These are phyloP conservation scores for Ailurus styani DNA, from an alignment of 2,113 vertebrate species.

Conservation along the genomic window DNA sequence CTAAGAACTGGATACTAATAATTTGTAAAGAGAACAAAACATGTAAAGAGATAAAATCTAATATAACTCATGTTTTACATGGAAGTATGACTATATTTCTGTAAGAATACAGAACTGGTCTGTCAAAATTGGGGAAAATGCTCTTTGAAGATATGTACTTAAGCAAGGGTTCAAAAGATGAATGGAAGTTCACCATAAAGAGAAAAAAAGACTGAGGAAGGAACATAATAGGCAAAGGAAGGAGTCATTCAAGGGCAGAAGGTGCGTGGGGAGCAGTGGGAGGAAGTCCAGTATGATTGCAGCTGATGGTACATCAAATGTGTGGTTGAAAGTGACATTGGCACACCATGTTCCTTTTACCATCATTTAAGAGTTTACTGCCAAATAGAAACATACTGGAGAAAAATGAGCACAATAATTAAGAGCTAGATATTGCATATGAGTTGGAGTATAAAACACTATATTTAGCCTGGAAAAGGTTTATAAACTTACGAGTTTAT, in stretches of 20 bases:
- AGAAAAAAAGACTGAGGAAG: neutral
- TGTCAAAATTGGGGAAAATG: neutral
- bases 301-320: neutral
- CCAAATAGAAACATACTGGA: neutral
- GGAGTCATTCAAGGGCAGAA: neutral
- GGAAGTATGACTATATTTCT: neutral
- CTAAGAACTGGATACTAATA: neutral
- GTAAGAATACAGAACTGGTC: neutral
- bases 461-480: neutral
- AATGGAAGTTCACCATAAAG: neutral
- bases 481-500: too few relatives aligned
- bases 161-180: neutral
- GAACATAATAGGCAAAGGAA: neutral
- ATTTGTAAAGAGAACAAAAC: neutral
- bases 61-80: neutral
- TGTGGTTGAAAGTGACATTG: neutral
- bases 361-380: neutral
- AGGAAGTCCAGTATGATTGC: neutral
- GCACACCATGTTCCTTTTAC: neutral
- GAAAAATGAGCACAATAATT: neutral
- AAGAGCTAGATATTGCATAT: neutral
- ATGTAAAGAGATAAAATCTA: neutral
- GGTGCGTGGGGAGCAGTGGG: accelerated
- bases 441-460: neutral
- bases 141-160: neutral